Evolutionary conservation across 2,113 vertebrate species (phyloP).

Genomic region (Charina bottae): DNA sequence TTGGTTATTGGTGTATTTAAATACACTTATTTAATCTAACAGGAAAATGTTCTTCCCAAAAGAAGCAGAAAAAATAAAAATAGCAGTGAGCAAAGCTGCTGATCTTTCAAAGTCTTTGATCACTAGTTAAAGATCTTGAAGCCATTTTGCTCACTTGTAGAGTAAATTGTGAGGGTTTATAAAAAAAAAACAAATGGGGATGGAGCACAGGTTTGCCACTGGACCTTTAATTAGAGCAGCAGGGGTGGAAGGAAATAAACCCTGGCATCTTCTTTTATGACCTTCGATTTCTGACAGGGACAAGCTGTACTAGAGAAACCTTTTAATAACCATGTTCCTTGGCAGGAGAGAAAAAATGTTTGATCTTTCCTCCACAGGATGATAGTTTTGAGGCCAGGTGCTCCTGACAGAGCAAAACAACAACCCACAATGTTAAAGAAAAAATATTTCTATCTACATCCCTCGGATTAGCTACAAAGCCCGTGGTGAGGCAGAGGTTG

Average conservation of each 20-base stretch:
- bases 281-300: constrained; percentile 49
- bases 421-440: not conserved
- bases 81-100: constrained; percentile 38
- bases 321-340: constrained; percentile 47
- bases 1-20: constrained; percentile 29
- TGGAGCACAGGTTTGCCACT: constrained; percentile 34
- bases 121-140: constrained; percentile 52
- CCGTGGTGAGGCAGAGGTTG: too few species aligned
- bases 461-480: not conserved
- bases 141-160: constrained; percentile 51
- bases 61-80: constrained; percentile 21
- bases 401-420: constrained; percentile 11
- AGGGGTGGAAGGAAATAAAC: constrained; percentile 60
- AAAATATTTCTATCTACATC: not conserved
- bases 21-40: constrained; percentile 49
- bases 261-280: constrained; percentile 54
- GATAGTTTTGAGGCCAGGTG: constrained; percentile 19
- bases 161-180: constrained; percentile 63
- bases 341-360: not conserved
- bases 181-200: constrained; percentile 57
- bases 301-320: constrained; percentile 39
- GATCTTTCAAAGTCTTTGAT: constrained; percentile 61
- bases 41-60: constrained; percentile 26
- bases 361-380: constrained; percentile 34
- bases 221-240: constrained; percentile 71